These are phyloP conservation scores for Sinella curviseta DNA, from an alignment of 1,140 invertebrate species.

Conservation along the genomic window DNA sequence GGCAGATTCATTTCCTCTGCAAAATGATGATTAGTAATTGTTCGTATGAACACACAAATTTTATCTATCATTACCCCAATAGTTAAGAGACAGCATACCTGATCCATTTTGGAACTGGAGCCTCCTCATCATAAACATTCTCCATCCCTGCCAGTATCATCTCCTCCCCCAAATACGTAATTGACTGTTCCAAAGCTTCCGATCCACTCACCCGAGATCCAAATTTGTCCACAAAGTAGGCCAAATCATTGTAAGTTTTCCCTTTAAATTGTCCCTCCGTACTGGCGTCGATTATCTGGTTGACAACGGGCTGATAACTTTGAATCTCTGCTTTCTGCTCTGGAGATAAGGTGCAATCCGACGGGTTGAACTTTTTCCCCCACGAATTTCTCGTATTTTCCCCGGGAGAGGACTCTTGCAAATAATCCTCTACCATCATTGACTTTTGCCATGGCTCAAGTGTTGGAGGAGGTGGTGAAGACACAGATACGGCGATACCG, in stretches of 20 bases:
- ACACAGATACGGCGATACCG: too few relatives aligned
- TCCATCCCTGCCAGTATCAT: constrained; percentile 53
- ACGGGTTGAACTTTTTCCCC: not conserved
- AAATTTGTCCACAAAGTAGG: constrained; percentile 55
- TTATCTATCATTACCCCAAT: constrained; percentile 54
- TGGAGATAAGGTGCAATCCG: not conserved
- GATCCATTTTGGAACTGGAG: constrained; percentile 52
- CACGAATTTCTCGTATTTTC: not conserved
- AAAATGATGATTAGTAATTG: constrained; percentile 13
- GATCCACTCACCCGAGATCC: constrained; percentile 55
- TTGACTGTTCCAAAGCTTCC: constrained; percentile 55
- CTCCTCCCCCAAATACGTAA: constrained; percentile 55
- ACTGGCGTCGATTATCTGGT: constrained; percentile 50
- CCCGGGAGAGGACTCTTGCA: not conserved
- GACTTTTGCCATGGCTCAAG: not conserved
- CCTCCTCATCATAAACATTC: constrained; percentile 57
- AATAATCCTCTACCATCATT: not conserved
- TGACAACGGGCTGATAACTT: constrained; percentile 31
- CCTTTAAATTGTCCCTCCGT: constrained; percentile 52
- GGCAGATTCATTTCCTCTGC: constrained; percentile 54
- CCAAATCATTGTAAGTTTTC: constrained; percentile 54
- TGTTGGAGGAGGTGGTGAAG: not conserved
- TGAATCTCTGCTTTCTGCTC: constrained; percentile 35
- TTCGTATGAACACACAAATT: not conserved
- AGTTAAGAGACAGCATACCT: constrained; percentile 50